Evolutionary conservation across 2,113 vertebrate species (phyloP).

Genomic region (Ibidorhyncha struthersii): DNA sequence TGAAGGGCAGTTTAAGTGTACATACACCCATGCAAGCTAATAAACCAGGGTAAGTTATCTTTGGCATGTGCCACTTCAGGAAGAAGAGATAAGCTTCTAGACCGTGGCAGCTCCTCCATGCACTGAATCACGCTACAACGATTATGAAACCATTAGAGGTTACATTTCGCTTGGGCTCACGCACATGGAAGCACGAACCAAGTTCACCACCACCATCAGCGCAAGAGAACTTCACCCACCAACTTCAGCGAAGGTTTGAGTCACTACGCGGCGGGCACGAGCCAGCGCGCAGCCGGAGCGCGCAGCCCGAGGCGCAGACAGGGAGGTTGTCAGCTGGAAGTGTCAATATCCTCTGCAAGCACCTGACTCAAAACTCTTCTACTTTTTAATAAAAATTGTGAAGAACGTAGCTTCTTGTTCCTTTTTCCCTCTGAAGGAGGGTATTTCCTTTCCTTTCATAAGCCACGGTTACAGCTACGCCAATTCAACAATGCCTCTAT

Average conservation of each 20-base stretch:
- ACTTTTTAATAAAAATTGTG: background rate
- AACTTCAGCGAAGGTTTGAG: accelerated
- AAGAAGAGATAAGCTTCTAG: background rate
- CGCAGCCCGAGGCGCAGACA: accelerated
- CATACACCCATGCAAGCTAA: accelerated
- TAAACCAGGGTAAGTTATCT: background rate
- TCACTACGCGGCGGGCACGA: accelerated
- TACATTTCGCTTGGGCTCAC: background rate
- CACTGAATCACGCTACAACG: accelerated
- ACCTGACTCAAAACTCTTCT: background rate
- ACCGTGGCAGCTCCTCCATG: background rate
- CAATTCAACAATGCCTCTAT: background rate
- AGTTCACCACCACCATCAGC: accelerated
- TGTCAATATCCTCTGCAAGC: background rate
- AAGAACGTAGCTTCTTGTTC: background rate
- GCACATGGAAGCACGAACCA: accelerated
- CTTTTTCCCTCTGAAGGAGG: background rate
- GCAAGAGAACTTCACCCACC: background rate
- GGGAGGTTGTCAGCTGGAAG: background rate
- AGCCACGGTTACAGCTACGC: background rate
- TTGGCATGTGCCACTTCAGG: conserved; percentile 27
- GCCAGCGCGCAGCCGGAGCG: accelerated
- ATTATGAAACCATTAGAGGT: background rate
- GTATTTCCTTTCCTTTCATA: background rate
- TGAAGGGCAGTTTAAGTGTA: background rate